phyloP scores from a whole-genome alignment of 2,797 vertebrate genomes.

The Enoplosus armatus region DNA sequence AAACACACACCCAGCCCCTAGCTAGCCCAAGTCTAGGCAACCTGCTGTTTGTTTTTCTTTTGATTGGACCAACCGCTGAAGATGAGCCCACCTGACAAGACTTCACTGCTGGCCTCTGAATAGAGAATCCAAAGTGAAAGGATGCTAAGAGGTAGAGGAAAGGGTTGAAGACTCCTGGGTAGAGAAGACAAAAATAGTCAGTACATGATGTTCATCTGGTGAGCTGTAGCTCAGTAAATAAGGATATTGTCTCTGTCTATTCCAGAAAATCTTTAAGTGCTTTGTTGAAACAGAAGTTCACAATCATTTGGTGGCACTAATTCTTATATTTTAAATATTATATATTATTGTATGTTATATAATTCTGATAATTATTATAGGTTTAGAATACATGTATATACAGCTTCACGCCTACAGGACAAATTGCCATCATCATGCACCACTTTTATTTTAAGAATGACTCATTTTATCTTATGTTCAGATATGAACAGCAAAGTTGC shows the following conservation, averaged over 20 bases:
- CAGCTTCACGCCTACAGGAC: background rate
- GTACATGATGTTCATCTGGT: constrained; percentile 29
- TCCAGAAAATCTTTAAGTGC: background rate
- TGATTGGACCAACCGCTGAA: constrained; percentile 57
- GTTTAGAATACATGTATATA: background rate
- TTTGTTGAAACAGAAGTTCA: background rate
- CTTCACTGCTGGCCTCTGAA: constrained; percentile 47
- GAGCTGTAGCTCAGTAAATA: constrained; percentile 16
- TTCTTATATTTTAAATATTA: background rate
- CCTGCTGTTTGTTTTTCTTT: constrained; percentile 72
- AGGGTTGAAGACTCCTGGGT: constrained; percentile 35
- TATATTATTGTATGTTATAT: background rate
- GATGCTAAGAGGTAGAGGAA: constrained; percentile 37
- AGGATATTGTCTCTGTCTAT: background rate
- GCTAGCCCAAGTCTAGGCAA: constrained; percentile 50
- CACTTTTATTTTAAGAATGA: background rate
- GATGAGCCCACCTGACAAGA: constrained; percentile 64
- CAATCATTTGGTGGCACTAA: background rate
- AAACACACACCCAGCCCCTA: constrained; percentile 34
- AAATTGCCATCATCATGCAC: background rate
- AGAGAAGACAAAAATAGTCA: constrained; percentile 27
- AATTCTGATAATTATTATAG: too few relatives aligned
- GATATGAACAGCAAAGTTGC: background rate
- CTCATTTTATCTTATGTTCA: background rate
- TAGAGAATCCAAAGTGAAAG: constrained; percentile 46